Evolutionary conservation across 2,113 vertebrate species (phyloP), one percentile per base, ranked within the genome.

Genomic region (Odontesthes bonariensis): DNA sequence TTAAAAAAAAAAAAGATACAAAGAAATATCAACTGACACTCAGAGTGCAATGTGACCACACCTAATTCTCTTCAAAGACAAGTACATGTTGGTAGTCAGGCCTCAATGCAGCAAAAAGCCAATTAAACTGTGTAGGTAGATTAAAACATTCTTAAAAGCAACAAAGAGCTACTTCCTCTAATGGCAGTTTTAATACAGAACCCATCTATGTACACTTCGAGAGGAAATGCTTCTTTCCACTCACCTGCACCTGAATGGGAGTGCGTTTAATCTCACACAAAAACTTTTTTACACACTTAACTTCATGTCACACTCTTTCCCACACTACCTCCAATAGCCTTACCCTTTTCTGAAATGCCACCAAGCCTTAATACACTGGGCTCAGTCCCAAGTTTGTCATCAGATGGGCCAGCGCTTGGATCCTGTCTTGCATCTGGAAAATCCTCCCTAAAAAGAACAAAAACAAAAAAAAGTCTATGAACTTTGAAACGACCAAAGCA

Each of bases 301-400:
- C 3, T 42, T 42, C 20, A 68, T 20, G 22, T 67, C 6, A 53
- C 19, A n/a, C 31, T 68, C 22, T 1, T 31, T 54, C 16, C 6
- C 38, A 55, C 9, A 14, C 12, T 32, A 31, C 62, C 46, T 27
- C n/a, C 23, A 49, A 51, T 0, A 63, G 46, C 17, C 79, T 67
- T 73, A 92, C 90, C 55, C 7, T 1, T 73, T 27, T 81, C 82
- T 69, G 58, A 1, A 5, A 3, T 7, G 27, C 42, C n/a, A 32
- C 31, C 58, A 19, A 47, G 81, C 35, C 74, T 54, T 35, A 55
- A 17, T 16, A 3, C 12, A 16, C 14, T 12, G 38, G 65, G 49
- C 53, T 69, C 75, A 1, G 27, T 12, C 35, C 60, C 51, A 12
- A 0, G 40, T 22, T 56, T 71, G 44, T 22, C 42, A 3, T 82